Evolutionary conservation across 2,888 invertebrate genomes (phyloP).

Genomic region (Hyalella azteca): DNA sequence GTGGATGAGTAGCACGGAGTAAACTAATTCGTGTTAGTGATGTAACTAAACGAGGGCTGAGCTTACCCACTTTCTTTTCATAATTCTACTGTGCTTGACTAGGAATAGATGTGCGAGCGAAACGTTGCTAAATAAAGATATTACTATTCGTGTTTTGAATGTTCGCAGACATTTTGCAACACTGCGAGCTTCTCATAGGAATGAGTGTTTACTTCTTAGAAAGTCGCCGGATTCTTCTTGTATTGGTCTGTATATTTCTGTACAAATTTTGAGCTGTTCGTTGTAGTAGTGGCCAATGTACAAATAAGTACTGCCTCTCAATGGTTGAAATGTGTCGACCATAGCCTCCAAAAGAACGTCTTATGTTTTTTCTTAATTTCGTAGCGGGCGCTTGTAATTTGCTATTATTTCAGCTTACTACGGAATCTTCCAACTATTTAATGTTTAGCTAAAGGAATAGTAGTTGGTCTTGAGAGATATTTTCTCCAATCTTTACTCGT

Average conservation of each 20-base stretch:
- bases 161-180: too few species aligned
- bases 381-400: not conserved
- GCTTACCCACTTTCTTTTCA: not conserved
- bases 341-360: not conserved
- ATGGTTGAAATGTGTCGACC: not conserved
- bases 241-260: slow-evolving; percentile 20
- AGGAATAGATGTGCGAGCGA: not conserved
- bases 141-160: too few species aligned
- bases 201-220: too few species aligned
- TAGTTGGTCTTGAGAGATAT: not conserved
- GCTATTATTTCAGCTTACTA: not conserved
- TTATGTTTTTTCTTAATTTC: not conserved
- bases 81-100: not conserved
- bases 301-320: not conserved
- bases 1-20: too few species aligned
- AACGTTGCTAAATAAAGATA: too few species aligned
- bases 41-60: not conserved
- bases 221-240: too few species aligned
- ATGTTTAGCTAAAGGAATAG: not conserved
- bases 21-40: too few species aligned
- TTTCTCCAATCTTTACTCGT: not conserved
- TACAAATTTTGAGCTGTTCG: slow-evolving; percentile 16
- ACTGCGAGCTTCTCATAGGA: too few species aligned
- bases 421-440: not conserved
- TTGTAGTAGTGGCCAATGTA: not conserved